These are phyloP conservation scores for Xiphophorus couchianus DNA, from an alignment of 2,113 vertebrate species.

Conservation along the genomic window DNA sequence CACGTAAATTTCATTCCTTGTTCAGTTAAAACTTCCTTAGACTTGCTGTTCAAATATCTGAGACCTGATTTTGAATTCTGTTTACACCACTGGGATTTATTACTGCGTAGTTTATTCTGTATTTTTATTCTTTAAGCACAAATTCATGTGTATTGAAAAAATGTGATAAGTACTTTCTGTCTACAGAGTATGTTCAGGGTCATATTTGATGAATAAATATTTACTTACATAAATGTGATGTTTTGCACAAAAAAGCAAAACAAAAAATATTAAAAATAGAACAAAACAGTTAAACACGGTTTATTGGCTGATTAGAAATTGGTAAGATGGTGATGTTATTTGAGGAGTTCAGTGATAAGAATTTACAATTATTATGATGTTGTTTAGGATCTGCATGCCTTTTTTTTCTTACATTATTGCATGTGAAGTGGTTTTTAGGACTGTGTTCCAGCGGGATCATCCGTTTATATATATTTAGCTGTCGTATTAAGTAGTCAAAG, in stretches of 20 bases:
- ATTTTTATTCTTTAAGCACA: background rate
- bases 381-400: background rate
- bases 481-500: slow-evolving; percentile 14
- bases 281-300: background rate
- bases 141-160: background rate
- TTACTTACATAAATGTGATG: no score
- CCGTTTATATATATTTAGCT: slow-evolving; percentile 10
- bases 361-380: background rate
- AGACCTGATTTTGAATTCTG: background rate
- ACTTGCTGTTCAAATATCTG: no score
- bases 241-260: background rate
- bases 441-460: slow-evolving; percentile 38
- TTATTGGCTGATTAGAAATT: background rate
- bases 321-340: background rate
- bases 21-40: no score
- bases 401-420: slow-evolving; percentile 2
- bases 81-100: background rate
- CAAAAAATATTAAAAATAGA: background rate
- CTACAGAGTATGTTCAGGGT: background rate
- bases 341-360: background rate
- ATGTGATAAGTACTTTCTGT: background rate
- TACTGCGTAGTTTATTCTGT: background rate
- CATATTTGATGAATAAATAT: background rate
- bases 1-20: no score
- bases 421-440: slow-evolving; percentile 24